Evolutionary conservation across 2,888 invertebrate genomes (phyloP).

Genomic region (Pseudococcus longispinus): DNA sequence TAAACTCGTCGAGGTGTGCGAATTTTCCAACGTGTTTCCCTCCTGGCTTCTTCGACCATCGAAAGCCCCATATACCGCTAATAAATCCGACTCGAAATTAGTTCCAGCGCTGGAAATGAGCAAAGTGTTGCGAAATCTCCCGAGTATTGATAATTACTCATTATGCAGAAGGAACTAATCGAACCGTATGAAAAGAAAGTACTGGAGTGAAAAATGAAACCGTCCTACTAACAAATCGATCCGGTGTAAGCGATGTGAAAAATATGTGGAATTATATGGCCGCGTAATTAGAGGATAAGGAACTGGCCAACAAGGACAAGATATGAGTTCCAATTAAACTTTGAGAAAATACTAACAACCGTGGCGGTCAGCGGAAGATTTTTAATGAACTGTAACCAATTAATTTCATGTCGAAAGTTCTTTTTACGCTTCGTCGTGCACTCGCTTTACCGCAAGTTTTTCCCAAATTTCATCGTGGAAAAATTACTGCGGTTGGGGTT

Average conservation of each 20-base stretch:
- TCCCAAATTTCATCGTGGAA: background rate
- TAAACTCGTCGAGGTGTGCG: background rate
- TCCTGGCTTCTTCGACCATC: background rate
- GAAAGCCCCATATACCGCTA: background rate
- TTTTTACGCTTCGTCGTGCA: background rate
- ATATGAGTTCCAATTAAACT: constrained; percentile 7
- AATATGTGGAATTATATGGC: background rate
- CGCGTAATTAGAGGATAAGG: background rate
- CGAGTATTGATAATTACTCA: background rate
- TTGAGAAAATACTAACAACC: background rate
- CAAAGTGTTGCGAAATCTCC: background rate
- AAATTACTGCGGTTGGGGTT: background rate
- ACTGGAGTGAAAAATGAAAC: background rate
- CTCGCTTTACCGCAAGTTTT: background rate
- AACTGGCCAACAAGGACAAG: background rate
- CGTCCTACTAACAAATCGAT: background rate
- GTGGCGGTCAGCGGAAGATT: background rate
- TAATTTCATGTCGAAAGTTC: background rate
- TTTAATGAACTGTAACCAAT: constrained; percentile 35
- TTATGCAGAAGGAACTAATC: background rate
- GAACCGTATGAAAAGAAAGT: background rate
- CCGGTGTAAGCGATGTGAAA: background rate
- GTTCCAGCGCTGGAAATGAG: background rate
- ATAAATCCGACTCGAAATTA: background rate
- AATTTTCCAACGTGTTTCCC: background rate